A percentile compares a stretch with the other conserved stretches of the same genome.
Conservation (phyloP, 2,888 invertebrate genomes). For the Tanaodytes sp. region DNA sequence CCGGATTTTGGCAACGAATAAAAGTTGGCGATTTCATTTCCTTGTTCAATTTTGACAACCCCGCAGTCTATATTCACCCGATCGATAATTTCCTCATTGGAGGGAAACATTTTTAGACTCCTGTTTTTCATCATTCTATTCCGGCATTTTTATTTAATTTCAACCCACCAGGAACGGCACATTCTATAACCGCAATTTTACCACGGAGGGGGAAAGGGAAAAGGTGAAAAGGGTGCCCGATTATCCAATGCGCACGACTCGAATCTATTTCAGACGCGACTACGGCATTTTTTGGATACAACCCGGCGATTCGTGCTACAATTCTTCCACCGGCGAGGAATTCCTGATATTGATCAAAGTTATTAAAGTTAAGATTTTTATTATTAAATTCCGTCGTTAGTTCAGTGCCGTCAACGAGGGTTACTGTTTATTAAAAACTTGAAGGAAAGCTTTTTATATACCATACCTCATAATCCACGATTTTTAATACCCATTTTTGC, state of each 20-base stretch:
- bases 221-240: slow-evolving; percentile 8
- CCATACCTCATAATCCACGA: no score
- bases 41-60: background rate
- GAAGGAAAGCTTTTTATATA: no score
- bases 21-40: background rate
- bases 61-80: no score
- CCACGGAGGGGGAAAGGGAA: no score
- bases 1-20: slow-evolving; percentile 4
- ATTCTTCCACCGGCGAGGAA: slow-evolving; percentile 16
- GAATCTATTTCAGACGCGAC: slow-evolving; percentile 17
- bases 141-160: no score
- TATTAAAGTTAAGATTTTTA: slow-evolving; percentile 18
- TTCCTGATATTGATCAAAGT: slow-evolving; percentile 25
- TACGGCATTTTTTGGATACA: slow-evolving; percentile 13
- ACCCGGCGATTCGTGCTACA: slow-evolving; percentile 9
- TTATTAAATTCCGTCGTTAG: slow-evolving; percentile 36
- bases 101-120: no score
- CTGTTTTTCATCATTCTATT: no score
- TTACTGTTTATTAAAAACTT: slow-evolving; percentile 24
- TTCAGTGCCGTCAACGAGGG: background rate
- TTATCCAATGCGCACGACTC: slow-evolving; percentile 5
- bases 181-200: no score
- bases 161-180: no score
- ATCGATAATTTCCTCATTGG: no score
- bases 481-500: no score